Percentiles rank a stretch among this genome's conserved stretches.
Conservation (phyloP, 2,113 vertebrate species). For the Pachypanchax playfairii region DNA sequence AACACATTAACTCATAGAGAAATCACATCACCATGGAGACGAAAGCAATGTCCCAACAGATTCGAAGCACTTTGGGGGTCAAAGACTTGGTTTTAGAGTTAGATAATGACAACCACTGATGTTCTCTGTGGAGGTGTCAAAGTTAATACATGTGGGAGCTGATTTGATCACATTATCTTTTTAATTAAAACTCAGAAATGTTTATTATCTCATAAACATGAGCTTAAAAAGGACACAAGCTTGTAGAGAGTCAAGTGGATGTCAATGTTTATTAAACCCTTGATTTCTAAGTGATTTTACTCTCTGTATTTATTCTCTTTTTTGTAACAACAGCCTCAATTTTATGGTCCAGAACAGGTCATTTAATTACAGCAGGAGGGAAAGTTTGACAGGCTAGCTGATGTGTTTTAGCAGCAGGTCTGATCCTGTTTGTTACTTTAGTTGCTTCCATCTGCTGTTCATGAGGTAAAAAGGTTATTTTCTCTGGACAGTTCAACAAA, state of each 20-base stretch:
- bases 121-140: neutral
- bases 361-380: constrained; percentile 49
- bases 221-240: too few relatives aligned
- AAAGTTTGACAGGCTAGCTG: constrained; percentile 40
- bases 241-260: too few relatives aligned
- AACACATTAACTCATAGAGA: too few relatives aligned
- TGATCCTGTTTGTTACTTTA: too few relatives aligned
- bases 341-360: constrained; percentile 38
- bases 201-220: too few relatives aligned
- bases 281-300: constrained; percentile 37
- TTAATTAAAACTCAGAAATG: too few relatives aligned
- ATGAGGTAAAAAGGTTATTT: constrained; percentile 11
- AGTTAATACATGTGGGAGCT: neutral
- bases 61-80: neutral
- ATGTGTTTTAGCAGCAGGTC: constrained; percentile 43
- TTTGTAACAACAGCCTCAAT: constrained; percentile 8
- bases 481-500: constrained; percentile 1
- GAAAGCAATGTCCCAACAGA: neutral
- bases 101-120: neutral
- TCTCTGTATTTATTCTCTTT: constrained; percentile 13
- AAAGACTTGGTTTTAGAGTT: neutral
- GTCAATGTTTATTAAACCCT: constrained; percentile 9
- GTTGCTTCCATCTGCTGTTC: constrained; percentile 10
- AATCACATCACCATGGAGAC: neutral
- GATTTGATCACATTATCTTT: neutral